Base-by-base conservation (phyloP, 2,797 vertebrate genomes). In the Vespertilio murinus region DNA sequence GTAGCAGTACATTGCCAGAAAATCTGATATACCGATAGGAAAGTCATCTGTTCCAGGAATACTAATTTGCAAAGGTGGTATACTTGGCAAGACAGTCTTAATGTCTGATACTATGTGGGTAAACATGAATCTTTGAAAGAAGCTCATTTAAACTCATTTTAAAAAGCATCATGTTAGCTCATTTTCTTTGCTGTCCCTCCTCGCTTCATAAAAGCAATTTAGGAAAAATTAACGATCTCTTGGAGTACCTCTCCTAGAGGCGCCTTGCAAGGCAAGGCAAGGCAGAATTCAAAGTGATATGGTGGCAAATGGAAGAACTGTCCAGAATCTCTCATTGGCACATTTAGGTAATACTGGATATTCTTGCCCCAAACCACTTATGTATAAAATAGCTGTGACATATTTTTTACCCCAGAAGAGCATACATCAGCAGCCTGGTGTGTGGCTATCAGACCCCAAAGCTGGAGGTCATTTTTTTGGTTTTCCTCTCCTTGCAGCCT, bases 261-360 rank as follows among this genome's bases (percentile, higher is more conserved):
- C 14, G 1, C 9, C 8, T 67, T 40, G 9, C 6, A 8, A 17
- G 10, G 70, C 20, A 8, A 17, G 10, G 70, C 20, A 35, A 64
- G 17, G 25, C 10, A 7, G 52, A 23, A 74, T 22, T 33, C 85
- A 38, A 1, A 78, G 8, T 35, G 70, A 5, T 5, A 3, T 6
- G 56, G 12, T 4, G 28, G 23, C 23, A 30, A 22, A 30, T 1
- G 0, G 3, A 40, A 11, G 54, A 56, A 28, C 4, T 0, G 0
- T 14, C 25, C 56, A 12, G 49, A 65, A 65, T 3, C 1, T 18
- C 59, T 47, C 49, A 25, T 56, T 35, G 64, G 35, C 42, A 49
- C 17, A 69, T 20, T 22, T 9, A 61, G 54, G 14, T 25, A 64
- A 56, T 23, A n/a, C 42, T 42, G 8, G 0, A 11, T 65, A 70